phyloP scores from a whole-genome alignment of 2,113 vertebrate genomes.

The Zosterops hypoxanthus region DNA sequence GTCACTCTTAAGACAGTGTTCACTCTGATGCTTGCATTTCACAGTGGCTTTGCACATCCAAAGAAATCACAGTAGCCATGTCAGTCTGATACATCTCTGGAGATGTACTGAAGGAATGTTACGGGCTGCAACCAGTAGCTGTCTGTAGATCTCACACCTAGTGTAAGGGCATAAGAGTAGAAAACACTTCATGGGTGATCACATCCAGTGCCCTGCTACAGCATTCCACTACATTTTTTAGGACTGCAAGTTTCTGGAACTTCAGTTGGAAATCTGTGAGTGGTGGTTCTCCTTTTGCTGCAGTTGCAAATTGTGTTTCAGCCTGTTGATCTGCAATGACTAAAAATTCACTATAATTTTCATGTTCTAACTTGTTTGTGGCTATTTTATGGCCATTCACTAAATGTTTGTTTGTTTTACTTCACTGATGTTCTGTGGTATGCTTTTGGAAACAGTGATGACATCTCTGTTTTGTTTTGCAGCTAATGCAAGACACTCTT shows the following conservation, averaged over 20 bases:
- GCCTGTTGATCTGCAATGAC: rapidly evolving
- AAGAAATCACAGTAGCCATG: background rate
- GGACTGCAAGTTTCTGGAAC: background rate
- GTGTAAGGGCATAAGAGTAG: background rate
- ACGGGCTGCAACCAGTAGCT: background rate
- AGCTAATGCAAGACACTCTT: background rate
- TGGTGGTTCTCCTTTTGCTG: background rate
- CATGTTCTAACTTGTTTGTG: background rate
- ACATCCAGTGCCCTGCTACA: background rate
- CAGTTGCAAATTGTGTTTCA: background rate
- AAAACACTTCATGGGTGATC: background rate
- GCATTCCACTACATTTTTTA: background rate
- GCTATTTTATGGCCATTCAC: background rate
- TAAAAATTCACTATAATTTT: background rate
- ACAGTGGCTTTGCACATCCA: background rate
- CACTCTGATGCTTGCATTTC: background rate
- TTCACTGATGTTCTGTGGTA: background rate
- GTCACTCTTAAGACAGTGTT: background rate
- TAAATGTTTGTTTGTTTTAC: background rate
- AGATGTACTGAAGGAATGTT: background rate
- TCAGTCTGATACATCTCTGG: background rate
- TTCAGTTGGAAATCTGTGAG: background rate
- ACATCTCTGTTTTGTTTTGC: background rate
- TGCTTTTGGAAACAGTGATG: background rate
- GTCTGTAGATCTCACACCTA: background rate